These are phyloP conservation scores for Okamejei kenojei DNA, from an alignment of 2,797 vertebrate genomes.

Conservation along the genomic window DNA sequence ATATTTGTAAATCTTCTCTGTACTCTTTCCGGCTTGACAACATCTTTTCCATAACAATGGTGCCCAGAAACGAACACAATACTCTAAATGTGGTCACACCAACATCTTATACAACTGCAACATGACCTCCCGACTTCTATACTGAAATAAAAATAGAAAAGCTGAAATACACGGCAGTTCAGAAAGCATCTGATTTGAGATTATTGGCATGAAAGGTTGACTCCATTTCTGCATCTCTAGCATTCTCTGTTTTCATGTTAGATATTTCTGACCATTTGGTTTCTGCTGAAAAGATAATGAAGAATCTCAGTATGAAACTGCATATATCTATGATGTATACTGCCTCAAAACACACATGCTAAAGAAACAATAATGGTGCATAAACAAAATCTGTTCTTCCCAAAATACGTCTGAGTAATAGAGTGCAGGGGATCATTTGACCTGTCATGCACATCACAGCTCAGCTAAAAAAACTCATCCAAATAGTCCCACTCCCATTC, in stretches of 20 bases:
- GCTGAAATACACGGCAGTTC: too few relatives aligned
- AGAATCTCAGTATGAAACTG: background rate
- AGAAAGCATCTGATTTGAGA: too few relatives aligned
- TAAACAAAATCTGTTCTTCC: background rate
- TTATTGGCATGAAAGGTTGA: too few relatives aligned
- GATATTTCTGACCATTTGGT: background rate
- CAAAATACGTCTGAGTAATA: background rate
- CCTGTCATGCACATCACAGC: background rate
- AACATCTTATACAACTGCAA: too few relatives aligned
- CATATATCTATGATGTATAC: background rate
- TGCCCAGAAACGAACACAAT: too few relatives aligned
- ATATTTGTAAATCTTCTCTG: too few relatives aligned
- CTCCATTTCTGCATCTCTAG: too few relatives aligned
- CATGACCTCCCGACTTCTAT: too few relatives aligned
- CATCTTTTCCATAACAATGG: too few relatives aligned
- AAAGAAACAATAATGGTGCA: background rate
- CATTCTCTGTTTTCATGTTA: background rate
- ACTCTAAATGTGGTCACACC: too few relatives aligned
- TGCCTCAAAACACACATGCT: background rate
- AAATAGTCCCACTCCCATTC: background rate
- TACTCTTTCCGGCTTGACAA: too few relatives aligned
- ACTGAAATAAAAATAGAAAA: too few relatives aligned
- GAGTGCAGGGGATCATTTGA: background rate
- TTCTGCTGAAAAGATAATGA: background rate
- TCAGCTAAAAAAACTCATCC: background rate